phyloP scores from a whole-genome alignment of 2,888 invertebrate species.

The Cheilosia scutellata region DNA sequence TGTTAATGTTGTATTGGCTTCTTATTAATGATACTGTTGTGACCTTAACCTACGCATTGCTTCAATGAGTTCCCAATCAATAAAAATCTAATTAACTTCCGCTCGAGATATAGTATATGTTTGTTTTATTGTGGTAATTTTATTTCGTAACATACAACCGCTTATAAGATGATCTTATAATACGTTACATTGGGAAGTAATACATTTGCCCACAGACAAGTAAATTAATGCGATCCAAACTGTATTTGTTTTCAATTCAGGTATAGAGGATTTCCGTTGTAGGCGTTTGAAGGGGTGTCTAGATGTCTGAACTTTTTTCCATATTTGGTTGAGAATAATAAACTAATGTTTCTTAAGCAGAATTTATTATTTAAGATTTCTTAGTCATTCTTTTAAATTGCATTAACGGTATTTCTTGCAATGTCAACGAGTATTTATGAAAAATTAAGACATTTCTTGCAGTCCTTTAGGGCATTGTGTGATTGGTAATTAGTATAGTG shows the following conservation, averaged over 20 bases:
- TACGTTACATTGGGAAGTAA: neutral
- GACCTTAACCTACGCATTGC: slow-evolving; percentile 46
- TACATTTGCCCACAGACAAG: neutral
- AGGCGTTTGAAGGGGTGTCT: slow-evolving; percentile 62
- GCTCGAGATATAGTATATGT: slow-evolving; percentile 17
- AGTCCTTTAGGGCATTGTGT: too few relatives aligned
- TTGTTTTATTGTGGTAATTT: neutral
- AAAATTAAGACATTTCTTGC: neutral
- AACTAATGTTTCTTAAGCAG: slow-evolving; percentile 4
- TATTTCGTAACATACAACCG: slow-evolving; percentile 3
- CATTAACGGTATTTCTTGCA: neutral
- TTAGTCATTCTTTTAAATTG: slow-evolving; percentile 32
- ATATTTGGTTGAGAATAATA: slow-evolving; percentile 42
- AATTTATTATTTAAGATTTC: neutral
- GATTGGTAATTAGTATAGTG: too few relatives aligned
- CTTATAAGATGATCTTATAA: neutral
- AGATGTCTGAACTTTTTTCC: slow-evolving; percentile 31
- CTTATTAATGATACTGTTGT: slow-evolving; percentile 20
- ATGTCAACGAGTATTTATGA: neutral
- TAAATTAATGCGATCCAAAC: slow-evolving; percentile 14
- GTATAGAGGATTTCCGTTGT: slow-evolving; percentile 61
- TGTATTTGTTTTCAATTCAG: slow-evolving; percentile 13
- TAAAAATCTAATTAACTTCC: slow-evolving; percentile 33
- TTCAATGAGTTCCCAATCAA: slow-evolving; percentile 40
- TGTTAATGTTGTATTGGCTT: slow-evolving; percentile 7